Evolutionary conservation across 2,797 vertebrate species (phyloP).

Genomic region (Coccyzus lansbergi): DNA sequence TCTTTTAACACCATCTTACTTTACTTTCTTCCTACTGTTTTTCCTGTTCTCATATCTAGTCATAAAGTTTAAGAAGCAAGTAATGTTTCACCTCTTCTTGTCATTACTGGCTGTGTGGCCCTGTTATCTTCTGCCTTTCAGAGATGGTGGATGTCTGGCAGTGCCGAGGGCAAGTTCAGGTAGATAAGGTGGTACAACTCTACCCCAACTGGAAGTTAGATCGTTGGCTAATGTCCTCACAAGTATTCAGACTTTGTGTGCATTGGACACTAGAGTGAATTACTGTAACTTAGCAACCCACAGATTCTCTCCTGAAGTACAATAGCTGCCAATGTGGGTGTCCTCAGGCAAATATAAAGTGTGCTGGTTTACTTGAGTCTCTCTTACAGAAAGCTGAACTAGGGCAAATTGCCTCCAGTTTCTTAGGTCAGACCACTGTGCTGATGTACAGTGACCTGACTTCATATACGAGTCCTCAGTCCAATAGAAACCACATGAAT

Average conservation of each 20-base stretch:
- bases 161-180: background rate
- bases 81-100: background rate
- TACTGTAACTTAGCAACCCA: background rate
- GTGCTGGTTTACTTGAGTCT: background rate
- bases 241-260: background rate
- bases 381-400: background rate
- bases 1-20: background rate
- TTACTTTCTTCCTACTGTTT: background rate
- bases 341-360: background rate
- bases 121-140: background rate
- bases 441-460: background rate
- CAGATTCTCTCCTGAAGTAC: background rate
- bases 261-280: background rate
- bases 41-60: background rate
- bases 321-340: rapidly evolving
- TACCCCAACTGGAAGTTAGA: background rate
- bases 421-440: background rate
- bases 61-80: background rate
- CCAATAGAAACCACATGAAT: background rate
- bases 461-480: background rate
- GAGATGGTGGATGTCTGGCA: background rate
- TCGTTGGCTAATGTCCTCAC: background rate
- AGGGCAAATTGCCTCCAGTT: background rate
- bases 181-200: background rate
- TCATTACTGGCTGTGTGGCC: background rate